Conservation (phyloP, 1,140 invertebrate genomes). For the Papilio xuthus region DNA sequence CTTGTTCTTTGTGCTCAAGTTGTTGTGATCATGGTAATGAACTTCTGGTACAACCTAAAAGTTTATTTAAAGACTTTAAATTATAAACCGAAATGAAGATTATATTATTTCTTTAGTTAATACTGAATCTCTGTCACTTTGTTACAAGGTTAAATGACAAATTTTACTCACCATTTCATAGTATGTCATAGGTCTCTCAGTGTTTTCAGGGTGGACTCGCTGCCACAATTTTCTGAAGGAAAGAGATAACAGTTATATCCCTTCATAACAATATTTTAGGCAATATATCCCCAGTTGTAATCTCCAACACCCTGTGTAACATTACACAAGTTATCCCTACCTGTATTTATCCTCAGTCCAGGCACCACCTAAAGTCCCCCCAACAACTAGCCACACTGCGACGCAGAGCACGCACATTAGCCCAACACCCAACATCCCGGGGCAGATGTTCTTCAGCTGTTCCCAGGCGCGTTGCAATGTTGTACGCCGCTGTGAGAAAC, state of each 20-base stretch:
- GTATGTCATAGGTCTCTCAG: conserved; percentile 61
- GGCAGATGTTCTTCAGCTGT: conserved; percentile 59
- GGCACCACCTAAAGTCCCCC: conserved; percentile 65
- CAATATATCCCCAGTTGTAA: too few species aligned
- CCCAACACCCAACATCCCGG: conserved; percentile 63
- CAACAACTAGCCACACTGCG: conserved; percentile 75
- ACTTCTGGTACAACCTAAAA: conserved; percentile 64
- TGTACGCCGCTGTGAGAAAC: conserved; percentile 67
- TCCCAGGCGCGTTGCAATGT: conserved; percentile 59
- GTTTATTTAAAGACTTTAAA: not conserved
- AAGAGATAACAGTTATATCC: not conserved
- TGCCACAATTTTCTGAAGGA: conserved; percentile 73
- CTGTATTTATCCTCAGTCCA: conserved; percentile 79
- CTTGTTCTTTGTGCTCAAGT: conserved; percentile 78
- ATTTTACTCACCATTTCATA: conserved; percentile 65
- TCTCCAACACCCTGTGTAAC: not conserved
- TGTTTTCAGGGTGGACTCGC: conserved; percentile 72
- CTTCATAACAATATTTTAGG: too few species aligned
- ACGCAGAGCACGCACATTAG: conserved; percentile 69
- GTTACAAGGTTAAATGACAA: conserved; percentile 24
- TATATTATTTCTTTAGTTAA: not conserved
- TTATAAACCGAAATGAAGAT: too few species aligned
- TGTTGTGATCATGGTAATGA: conserved; percentile 80
- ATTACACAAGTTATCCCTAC: conserved; percentile 43
- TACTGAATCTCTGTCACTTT: conserved; percentile 33